Conservation (phyloP, 2,888 invertebrate species). For the Linnaemya tessellans region DNA sequence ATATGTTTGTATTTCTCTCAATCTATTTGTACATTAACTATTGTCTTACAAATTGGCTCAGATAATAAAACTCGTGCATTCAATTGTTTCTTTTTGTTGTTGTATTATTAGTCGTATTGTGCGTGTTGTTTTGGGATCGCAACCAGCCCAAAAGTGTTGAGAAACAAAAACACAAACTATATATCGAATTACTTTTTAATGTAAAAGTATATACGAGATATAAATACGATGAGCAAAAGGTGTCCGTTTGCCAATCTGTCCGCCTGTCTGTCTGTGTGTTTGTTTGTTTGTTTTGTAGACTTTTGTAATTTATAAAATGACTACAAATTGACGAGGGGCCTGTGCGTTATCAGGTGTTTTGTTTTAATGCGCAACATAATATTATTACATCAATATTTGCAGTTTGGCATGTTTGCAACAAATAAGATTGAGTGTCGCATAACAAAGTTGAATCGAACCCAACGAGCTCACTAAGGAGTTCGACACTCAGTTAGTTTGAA, state of each 20-base stretch:
- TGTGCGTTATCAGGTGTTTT: constrained; percentile 24
- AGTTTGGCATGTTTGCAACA: constrained; percentile 9
- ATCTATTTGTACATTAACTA: constrained; percentile 23
- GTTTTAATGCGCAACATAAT: not conserved
- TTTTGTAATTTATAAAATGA: constrained; percentile 11
- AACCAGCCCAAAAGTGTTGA: not conserved
- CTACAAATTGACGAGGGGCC: not conserved
- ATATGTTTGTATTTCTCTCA: constrained; percentile 26
- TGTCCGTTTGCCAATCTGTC: not conserved
- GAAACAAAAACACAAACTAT: constrained; percentile 23
- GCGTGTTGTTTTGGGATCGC: not conserved
- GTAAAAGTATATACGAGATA: not conserved
- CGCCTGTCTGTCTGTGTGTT: no score
- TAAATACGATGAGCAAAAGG: constrained; percentile 20
- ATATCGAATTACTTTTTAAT: constrained; percentile 44
- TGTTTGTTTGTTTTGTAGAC: not conserved
- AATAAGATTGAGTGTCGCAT: not conserved
- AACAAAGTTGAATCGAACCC: no score
- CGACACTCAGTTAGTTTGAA: not conserved
- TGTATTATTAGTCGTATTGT: constrained; percentile 18
- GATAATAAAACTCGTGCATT: constrained; percentile 51
- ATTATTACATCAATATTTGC: not conserved
- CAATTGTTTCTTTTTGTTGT: no score
- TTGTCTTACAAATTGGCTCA: constrained; percentile 14
- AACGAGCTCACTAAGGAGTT: no score